Base-by-base conservation (phyloP, 2,888 invertebrate genomes). In the Adela reaumurella region DNA sequence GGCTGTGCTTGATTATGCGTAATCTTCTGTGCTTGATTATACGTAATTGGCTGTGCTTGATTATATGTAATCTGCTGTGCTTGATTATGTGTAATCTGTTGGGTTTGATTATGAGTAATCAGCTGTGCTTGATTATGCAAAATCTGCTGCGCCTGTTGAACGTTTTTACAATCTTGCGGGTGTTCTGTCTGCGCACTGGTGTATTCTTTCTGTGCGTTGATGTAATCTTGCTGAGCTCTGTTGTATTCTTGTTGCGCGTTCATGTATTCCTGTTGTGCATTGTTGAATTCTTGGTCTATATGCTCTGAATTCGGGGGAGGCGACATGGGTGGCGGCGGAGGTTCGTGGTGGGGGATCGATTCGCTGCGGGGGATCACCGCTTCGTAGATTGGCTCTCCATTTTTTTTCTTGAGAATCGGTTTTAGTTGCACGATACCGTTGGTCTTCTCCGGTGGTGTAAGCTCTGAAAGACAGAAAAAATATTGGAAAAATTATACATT, bases 321-420 rank as follows among this genome's bases (percentile, higher is more conserved):
- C 10, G 65, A 57, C 2, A 64, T 55, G 14, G 62, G 59, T 16
- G 61, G 59, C 0, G 69, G 64, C 3, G 74, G 69, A 17, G 77
- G 61, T 51, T 77, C 16, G 24, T 52, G 57, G n/a, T 52, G 51
- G 16, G 52, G 62, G 10, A 59, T 52, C 8, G 58, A 58, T 43
- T 57, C 55, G 18, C 58, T 59, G 5, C 90, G 76, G 1, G 90
- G 90, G 54, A 90, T 81, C 5, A 93, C 90, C 0, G 92, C 86
- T 63, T 94, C 93, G 64, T 94, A 94, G 55, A 94, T 94, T 0
- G 92, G 93, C 67, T 90, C 88, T 51, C 83, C 83, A 47, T 72
- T 66, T 49, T 79, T 73, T 4, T 79, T 57, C 0, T 74, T 66
- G 0, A 72, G 64, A 2, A 76, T 61, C 28, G 80, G 79, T 2